Base-by-base conservation (phyloP, 2,113 vertebrate species). In the Vireo altiloquus region DNA sequence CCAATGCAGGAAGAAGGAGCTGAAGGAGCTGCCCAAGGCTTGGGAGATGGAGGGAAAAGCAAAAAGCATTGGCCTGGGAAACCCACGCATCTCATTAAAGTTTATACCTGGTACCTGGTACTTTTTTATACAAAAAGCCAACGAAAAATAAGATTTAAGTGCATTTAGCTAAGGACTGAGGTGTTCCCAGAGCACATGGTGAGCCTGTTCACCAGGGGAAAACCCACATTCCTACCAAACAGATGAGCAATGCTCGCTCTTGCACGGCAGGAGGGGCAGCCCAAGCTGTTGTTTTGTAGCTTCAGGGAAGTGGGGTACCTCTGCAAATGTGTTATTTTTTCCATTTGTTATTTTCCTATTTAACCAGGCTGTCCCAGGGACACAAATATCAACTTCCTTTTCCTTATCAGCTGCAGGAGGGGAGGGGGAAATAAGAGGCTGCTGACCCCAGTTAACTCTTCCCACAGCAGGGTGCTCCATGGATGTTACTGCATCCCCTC, bases 341-440 rank as follows among this genome's bases (percentile, higher is more conserved):
- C 94, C 87, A 0, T 87, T 68, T 86, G 79, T 84, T 96, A 28
- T 94, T 89, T 72, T 80, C 82, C 94, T 60, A 6, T 44, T 63
- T 63, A 42, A 93, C 0, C 0, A 59, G 90, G 72, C 65, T 44
- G 28, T 31, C 18, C 10, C 40, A 23, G 78, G 27, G 64, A 70
- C 70, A 42, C 30, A 91, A 87, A 94, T 27, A 77, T 4, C 50
- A 37, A 39, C 87, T 94, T 96, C 96, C 96, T 84, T 91, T 96
- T 59, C 61, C 91, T 89, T 90, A 83, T 94, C 86, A 71, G 92
- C 57, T 76, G 25, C 4, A 25, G 35, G 21, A 24, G 10, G 18
- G 18, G 40, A 9, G 22, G 8, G 30, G 13, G 22, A 37, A 47
- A 27, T 4, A 53, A 18, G 64, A 66, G 53, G 33, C 64, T 92